phyloP scores from a whole-genome alignment of 2,113 vertebrate genomes.

The Gallinago undulata region DNA sequence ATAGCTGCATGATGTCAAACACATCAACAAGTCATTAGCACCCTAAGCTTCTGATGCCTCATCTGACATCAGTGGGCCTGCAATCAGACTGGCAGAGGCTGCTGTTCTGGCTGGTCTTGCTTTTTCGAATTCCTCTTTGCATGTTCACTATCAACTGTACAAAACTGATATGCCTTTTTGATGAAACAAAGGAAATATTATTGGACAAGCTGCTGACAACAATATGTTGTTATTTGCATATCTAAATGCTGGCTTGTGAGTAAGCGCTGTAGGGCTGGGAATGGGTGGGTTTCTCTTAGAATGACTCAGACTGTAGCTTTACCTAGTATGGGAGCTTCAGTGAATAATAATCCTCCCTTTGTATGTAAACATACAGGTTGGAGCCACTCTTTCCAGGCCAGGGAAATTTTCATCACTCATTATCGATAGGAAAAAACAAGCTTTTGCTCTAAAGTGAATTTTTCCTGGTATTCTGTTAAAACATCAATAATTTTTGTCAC shows the following conservation, averaged over 20 bases:
- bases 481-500: neutral
- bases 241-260: slow-evolving; percentile 28
- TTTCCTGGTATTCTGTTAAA: neutral
- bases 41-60: slow-evolving; percentile 26
- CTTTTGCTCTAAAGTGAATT: neutral
- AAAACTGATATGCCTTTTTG: slow-evolving; percentile 50
- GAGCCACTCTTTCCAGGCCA: neutral
- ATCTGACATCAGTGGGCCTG: slow-evolving; percentile 27
- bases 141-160: slow-evolving; percentile 49
- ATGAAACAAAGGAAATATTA: slow-evolving; percentile 60
- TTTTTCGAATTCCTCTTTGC: slow-evolving; percentile 58
- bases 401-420: neutral
- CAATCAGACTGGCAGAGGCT: slow-evolving; percentile 48
- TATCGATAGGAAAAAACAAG: neutral
- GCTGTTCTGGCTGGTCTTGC: slow-evolving; percentile 57
- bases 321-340: neutral
- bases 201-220: slow-evolving; percentile 50
- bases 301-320: neutral
- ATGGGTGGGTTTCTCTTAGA: slow-evolving; percentile 33
- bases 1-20: neutral
- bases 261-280: neutral
- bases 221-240: slow-evolving; percentile 50
- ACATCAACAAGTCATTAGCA: slow-evolving; percentile 51
- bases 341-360: neutral
- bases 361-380: neutral